Conservation (phyloP, 2,113 vertebrate genomes). For the Ptyas mucosa region DNA sequence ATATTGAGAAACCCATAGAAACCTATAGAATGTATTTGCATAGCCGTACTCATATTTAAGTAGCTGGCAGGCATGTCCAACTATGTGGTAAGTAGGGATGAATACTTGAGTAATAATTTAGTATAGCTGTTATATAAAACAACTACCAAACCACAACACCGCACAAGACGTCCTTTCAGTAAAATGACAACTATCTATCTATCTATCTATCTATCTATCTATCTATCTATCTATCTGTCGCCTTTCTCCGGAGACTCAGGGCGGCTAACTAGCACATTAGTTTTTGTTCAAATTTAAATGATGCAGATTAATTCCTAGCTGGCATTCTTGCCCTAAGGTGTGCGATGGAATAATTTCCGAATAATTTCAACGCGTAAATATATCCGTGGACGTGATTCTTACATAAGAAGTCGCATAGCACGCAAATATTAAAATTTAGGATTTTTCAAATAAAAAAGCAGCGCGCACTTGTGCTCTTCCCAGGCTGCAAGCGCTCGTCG, state of each 20-base stretch:
- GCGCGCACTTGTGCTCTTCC: no score
- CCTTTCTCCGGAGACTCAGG: no score
- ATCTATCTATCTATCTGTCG: no score
- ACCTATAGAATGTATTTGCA: neutral
- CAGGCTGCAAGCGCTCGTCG: accelerated
- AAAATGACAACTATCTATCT: neutral
- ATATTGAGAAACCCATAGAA: neutral
- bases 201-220: no score
- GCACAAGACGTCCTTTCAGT: neutral
- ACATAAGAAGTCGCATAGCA: neutral
- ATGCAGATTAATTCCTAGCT: neutral
- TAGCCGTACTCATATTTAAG: neutral
- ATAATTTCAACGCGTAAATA: neutral
- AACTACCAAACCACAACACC: neutral
- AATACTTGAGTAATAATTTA: neutral
- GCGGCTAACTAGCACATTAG: neutral
- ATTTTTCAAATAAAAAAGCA: neutral
- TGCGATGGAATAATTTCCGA: neutral
- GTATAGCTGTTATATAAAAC: neutral
- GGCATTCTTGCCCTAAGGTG: neutral
- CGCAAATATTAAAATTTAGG: neutral
- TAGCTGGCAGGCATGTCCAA: neutral
- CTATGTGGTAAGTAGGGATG: neutral
- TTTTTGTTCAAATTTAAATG: neutral
- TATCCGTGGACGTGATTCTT: neutral